These are phyloP conservation scores for Sesamia inferens DNA, from an alignment of 2,888 invertebrate genomes.

Conservation along the genomic window DNA sequence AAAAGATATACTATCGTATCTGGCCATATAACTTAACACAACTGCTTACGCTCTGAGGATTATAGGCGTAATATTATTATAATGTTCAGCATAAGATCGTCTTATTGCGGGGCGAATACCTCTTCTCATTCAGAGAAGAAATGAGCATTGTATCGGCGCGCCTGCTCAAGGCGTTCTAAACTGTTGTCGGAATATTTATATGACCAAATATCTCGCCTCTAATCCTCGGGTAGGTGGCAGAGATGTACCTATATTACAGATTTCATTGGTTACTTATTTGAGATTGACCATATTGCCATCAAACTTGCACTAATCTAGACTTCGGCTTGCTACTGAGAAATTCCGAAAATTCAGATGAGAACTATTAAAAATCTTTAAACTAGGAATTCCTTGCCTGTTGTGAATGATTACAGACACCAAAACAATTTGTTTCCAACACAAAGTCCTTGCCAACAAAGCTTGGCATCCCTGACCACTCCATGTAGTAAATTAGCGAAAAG, in stretches of 20 bases:
- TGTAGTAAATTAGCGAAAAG: conserved; percentile 13
- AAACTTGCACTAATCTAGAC: background rate
- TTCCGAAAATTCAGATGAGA: background rate
- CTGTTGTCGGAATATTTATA: background rate
- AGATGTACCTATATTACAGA: background rate
- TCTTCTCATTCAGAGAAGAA: background rate
- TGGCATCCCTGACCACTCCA: conserved; percentile 26
- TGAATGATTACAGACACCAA: background rate
- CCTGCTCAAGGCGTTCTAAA: no score
- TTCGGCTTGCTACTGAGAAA: background rate
- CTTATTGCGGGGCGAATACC: background rate
- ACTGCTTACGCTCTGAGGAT: background rate
- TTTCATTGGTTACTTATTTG: background rate
- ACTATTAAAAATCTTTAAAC: background rate
- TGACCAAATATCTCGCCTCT: background rate
- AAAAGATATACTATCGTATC: background rate
- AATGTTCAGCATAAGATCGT: background rate
- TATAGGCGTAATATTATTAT: background rate
- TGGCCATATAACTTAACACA: background rate
- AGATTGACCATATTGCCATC: background rate
- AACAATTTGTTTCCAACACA: conserved; percentile 3
- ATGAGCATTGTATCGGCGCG: background rate
- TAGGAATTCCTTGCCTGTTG: background rate
- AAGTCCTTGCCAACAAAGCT: background rate
- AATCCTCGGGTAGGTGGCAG: background rate